Evolutionary conservation across 2,113 vertebrate species (phyloP), one percentile per base, ranked within the genome.

Genomic region (Labeo catla): DNA sequence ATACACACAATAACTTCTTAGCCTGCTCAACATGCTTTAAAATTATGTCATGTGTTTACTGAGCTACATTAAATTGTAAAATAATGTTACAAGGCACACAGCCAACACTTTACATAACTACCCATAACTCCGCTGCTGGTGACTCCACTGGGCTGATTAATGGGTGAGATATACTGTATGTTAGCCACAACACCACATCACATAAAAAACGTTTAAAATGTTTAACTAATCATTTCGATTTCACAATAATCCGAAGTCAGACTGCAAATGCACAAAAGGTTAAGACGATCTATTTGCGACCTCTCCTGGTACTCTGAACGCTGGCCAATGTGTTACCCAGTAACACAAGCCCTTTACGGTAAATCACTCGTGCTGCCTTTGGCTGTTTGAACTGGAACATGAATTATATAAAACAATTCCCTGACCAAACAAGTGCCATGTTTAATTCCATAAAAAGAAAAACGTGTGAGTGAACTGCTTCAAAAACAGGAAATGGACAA

Each of bases 331-430:
- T 79, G 63, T 45, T 45, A 68, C 49, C 34, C 34, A 23, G 61
- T 28, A 85, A 81, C 79, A n/a, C 47, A 86, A 76, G 54, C 43
- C 39, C 65, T 21, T 68, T 68, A 59, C 36, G n/a, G 50, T 57
- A 77, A 65, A 68, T 72, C 63, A 49, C 9, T 80, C 3, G 2
- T 59, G n/a, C n/a, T 28, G 63, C 76, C 50, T 76, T 52, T 23
- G 72, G 49, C n/a, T 19, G 5, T 77, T 52, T 54, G 36, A 77
- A 77, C 50, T 77, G 50, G 76, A 54, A 73, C 49, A 6, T 49
- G 0, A 74, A 70, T 1, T 43, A 39, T 8, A 43, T 16, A 47
- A 84, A 84, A 66, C 45, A 76, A 49, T 21, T 43, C 5, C 39
- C n/a, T 59, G 47, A 45, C 36, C 39, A 59, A 79, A n/a, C 8